Percentiles rank a stretch among this genome's conserved stretches.
These are phyloP conservation scores for Urocynchramus pylzowi DNA, from an alignment of 2,113 vertebrate species.

Conservation along the genomic window DNA sequence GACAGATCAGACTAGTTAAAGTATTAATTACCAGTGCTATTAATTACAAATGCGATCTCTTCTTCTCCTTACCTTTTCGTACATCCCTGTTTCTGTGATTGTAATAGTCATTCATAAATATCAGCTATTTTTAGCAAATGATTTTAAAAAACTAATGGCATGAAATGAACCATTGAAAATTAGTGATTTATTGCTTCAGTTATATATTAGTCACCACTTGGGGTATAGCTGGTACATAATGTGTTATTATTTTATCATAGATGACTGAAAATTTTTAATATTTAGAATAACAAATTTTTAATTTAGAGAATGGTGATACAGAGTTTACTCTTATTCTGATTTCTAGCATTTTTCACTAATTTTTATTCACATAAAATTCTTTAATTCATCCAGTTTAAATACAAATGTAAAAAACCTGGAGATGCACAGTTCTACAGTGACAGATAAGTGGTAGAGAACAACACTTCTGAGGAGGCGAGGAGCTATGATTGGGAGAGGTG, in stretches of 20 bases:
- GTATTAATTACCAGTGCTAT: background rate
- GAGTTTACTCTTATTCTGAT: background rate
- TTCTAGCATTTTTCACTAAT: background rate
- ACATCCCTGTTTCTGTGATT: background rate
- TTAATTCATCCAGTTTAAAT: background rate
- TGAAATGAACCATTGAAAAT: constrained; percentile 15
- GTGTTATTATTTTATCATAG: background rate
- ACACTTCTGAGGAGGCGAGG: background rate
- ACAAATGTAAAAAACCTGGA: background rate
- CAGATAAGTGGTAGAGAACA: background rate
- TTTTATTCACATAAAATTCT: background rate
- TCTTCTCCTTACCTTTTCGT: background rate
- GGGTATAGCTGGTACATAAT: background rate
- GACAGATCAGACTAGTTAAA: background rate
- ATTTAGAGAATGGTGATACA: background rate
- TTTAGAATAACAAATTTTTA: background rate
- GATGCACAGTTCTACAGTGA: background rate
- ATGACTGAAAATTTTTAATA: background rate
- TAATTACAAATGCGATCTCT: background rate
- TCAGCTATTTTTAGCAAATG: background rate
- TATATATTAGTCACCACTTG: background rate
- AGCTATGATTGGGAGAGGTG: background rate
- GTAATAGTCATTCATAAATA: background rate
- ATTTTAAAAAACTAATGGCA: background rate
- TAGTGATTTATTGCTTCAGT: constrained; percentile 2